Evolutionary conservation across 2,888 invertebrate species (phyloP).

Genomic region (Chesias legatella): DNA sequence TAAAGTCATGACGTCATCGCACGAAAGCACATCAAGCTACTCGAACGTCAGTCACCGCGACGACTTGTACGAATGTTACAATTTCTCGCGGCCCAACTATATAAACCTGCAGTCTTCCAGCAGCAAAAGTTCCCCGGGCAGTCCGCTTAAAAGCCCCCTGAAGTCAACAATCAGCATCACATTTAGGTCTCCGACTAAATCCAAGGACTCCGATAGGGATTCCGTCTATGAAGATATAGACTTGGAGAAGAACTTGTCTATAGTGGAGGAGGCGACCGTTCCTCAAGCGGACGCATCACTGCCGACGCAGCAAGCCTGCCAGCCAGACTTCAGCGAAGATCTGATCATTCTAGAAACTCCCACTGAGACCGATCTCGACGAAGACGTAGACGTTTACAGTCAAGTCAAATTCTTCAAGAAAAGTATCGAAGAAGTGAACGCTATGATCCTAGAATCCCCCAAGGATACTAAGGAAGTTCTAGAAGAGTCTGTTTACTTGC

Average conservation of each 20-base stretch:
- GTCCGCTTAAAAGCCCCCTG: conserved; percentile 78
- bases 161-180: conserved; percentile 87
- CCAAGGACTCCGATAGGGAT: conserved; percentile 74
- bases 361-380: conserved; percentile 63
- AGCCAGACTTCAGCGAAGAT: conserved; percentile 64
- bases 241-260: conserved; percentile 67
- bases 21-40: conserved; percentile 69
- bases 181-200: conserved; percentile 83
- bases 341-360: conserved; percentile 79
- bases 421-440: conserved; percentile 88
- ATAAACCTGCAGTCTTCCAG: conserved; percentile 70
- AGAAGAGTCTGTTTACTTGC: conserved; percentile 9
- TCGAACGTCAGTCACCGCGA: conserved; percentile 61
- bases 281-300: conserved; percentile 79
- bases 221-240: conserved; percentile 82
- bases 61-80: conserved; percentile 65
- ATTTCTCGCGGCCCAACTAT: conserved; percentile 67
- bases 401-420: conserved; percentile 88
- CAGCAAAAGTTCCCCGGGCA: conserved; percentile 65
- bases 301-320: conserved; percentile 80
- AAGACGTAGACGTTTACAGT: conserved; percentile 83
- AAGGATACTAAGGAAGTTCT: conserved; percentile 43
- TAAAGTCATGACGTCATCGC: conserved; percentile 69
- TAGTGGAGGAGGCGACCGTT: conserved; percentile 77
- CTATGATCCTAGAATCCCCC: conserved; percentile 59